Conservation (phyloP, 2,888 invertebrate species). For the Tachina fera region DNA sequence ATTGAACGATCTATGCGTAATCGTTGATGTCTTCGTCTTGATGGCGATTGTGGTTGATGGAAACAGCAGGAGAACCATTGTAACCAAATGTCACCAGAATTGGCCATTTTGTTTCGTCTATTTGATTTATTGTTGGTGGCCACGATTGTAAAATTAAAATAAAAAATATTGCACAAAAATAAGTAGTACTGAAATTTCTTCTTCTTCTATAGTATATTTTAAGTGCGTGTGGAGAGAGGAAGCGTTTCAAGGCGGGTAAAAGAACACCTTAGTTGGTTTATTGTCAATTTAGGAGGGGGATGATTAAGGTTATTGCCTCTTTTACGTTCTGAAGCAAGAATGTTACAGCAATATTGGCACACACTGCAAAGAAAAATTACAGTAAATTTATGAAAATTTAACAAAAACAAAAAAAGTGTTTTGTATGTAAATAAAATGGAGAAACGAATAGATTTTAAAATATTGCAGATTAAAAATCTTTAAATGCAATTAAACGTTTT, state of each 20-base stretch:
- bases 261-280: slow-evolving; percentile 45
- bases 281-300: slow-evolving; percentile 48
- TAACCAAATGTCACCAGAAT: slow-evolving; percentile 92
- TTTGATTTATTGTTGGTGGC: slow-evolving; percentile 71
- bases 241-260: background rate
- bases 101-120: slow-evolving; percentile 84
- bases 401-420: background rate
- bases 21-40: slow-evolving; percentile 88
- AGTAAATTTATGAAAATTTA: background rate
- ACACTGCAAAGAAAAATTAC: slow-evolving; percentile 34
- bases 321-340: background rate
- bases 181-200: background rate
- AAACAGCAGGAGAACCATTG: slow-evolving; percentile 97
- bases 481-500: no score
- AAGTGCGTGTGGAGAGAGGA: background rate
- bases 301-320: slow-evolving; percentile 8
- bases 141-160: slow-evolving; percentile 71
- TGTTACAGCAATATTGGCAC: slow-evolving; percentile 52
- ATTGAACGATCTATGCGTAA: slow-evolving; percentile 94
- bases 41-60: slow-evolving; percentile 90
- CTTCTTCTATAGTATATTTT: background rate
- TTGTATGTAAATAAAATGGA: background rate
- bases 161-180: background rate
- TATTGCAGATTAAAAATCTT: no score
- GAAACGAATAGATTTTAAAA: no score